Conservation (phyloP, 2,888 invertebrate species). For the Oasisia sp. region DNA sequence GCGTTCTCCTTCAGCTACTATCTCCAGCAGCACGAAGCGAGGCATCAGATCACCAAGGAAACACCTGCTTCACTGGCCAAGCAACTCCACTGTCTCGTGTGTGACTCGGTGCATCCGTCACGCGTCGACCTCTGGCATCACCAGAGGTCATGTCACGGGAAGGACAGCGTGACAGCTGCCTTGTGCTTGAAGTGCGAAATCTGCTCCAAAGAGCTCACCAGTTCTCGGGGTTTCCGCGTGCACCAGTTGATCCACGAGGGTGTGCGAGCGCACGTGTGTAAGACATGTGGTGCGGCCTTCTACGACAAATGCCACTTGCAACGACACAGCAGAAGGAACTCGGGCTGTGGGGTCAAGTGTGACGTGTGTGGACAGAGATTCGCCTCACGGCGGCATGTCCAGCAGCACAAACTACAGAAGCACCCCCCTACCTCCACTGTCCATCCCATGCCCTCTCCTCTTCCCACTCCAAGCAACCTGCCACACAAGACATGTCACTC, state of each 20-base stretch:
- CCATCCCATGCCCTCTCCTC: too few species aligned
- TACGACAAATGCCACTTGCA: background rate
- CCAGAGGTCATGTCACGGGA: background rate
- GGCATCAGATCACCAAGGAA: background rate
- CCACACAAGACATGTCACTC: background rate
- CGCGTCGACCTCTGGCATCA: background rate
- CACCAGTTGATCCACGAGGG: background rate
- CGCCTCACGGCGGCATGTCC: background rate
- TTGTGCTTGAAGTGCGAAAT: background rate
- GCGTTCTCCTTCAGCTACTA: slow-evolving; percentile 17
- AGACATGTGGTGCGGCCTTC: background rate
- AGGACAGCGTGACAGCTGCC: background rate
- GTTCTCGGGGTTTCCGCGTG: background rate
- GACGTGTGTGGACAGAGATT: background rate
- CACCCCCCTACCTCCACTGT: background rate
- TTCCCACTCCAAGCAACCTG: background rate
- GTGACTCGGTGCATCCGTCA: background rate
- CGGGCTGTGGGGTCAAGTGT: background rate
- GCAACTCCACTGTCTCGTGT: background rate
- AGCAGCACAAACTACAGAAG: background rate
- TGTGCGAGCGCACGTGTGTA: background rate
- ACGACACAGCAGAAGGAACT: background rate
- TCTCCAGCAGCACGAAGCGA: background rate
- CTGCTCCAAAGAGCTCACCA: background rate
- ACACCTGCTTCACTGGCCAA: background rate